Evolutionary conservation across 2,113 vertebrate species (phyloP).

Genomic region (Oncorhynchus masou): DNA sequence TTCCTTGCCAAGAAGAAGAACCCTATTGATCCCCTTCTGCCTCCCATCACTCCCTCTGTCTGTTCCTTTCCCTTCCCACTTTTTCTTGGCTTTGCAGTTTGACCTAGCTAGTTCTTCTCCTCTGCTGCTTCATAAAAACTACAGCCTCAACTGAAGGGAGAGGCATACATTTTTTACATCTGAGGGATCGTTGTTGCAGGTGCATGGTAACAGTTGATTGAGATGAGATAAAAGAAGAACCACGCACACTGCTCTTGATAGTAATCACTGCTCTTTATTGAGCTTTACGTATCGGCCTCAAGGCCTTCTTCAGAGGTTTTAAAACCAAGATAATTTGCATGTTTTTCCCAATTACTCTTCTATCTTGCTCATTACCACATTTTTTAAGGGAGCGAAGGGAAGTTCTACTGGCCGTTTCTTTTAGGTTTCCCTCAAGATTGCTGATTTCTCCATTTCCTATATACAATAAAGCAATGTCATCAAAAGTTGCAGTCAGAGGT

Average conservation of each 20-base stretch:
- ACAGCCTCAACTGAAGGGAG: constrained; percentile 31
- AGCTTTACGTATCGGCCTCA: no score
- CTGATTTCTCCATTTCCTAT: constrained; percentile 42
- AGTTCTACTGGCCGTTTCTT: constrained; percentile 31
- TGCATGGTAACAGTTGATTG: no score
- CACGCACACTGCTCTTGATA: no score
- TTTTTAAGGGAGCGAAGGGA: constrained; percentile 12
- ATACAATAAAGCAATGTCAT: constrained; percentile 32
- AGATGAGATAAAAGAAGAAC: no score
- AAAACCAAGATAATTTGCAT: constrained; percentile 19
- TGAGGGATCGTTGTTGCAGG: no score
- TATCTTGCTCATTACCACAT: neutral
- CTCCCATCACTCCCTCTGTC: constrained; percentile 18
- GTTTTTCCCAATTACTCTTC: constrained; percentile 25
- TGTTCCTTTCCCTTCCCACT: neutral
- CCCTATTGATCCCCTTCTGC: constrained; percentile 21
- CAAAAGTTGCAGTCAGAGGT: constrained; percentile 42
- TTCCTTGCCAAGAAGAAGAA: constrained; percentile 6
- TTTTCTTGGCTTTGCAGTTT: constrained; percentile 49
- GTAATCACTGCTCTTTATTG: neutral
- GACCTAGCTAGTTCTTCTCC: constrained; percentile 56
- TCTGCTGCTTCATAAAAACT: constrained; percentile 54
- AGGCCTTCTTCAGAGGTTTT: no score
- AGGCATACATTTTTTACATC: no score
- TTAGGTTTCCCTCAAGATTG: constrained; percentile 38